Conservation (phyloP, 2,797 vertebrate genomes). For the Mallotus villosus region DNA sequence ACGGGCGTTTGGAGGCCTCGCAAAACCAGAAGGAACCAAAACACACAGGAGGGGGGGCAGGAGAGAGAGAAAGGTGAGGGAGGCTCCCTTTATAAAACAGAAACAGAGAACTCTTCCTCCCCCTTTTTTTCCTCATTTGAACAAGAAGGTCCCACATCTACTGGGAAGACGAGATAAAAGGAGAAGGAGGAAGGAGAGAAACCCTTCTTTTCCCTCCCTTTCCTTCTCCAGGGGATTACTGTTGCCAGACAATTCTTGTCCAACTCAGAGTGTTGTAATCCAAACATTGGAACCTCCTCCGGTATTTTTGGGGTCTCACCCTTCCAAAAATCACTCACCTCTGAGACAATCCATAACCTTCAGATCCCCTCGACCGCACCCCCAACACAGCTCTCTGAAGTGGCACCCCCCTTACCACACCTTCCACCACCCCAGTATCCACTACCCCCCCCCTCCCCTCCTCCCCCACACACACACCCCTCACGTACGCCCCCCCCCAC, state of each 20-base stretch:
- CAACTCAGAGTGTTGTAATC: slow-evolving; percentile 20
- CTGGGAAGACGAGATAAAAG: not conserved
- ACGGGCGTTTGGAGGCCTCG: slow-evolving; percentile 45
- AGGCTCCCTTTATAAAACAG: slow-evolving; percentile 34
- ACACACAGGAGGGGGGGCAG: slow-evolving; percentile 31
- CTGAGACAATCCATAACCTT: slow-evolving; percentile 50
- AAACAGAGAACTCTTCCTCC: slow-evolving; percentile 45
- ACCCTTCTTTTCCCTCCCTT: not conserved
- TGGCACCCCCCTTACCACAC: slow-evolving; percentile 6
- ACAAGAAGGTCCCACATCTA: not conserved
- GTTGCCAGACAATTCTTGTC: slow-evolving; percentile 17
- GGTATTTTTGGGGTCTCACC: slow-evolving; percentile 20
- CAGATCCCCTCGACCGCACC: slow-evolving; percentile 28
- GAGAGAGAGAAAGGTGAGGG: slow-evolving; percentile 27
- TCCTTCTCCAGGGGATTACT: slow-evolving; percentile 49
- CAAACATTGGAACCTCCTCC: slow-evolving; percentile 44
- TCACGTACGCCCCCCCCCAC: not conserved
- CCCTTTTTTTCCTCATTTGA: slow-evolving; percentile 16
- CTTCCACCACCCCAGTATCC: too few species aligned
- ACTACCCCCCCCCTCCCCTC: not conserved
- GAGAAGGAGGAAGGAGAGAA: not conserved
- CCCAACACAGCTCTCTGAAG: not conserved
- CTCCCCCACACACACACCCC: not conserved
- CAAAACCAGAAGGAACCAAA: slow-evolving; percentile 10
- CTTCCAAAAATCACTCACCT: not conserved